Conservation (phyloP, 1,140 invertebrate species). For the Hycleus phaleratus region DNA sequence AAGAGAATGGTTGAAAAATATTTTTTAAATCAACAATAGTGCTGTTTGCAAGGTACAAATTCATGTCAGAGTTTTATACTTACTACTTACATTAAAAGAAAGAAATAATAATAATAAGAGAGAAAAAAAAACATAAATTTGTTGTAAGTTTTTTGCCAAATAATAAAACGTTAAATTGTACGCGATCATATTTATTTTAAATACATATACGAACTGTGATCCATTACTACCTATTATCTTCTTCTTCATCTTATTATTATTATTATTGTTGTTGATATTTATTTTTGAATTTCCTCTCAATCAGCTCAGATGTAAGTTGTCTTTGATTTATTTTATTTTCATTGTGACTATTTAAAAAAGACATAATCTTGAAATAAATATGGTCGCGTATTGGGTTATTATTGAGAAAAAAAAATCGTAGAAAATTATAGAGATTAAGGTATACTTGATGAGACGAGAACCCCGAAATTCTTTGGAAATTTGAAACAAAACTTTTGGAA, state of each 20-base stretch:
- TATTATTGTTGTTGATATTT: too few relatives aligned
- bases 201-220: conserved; percentile 4
- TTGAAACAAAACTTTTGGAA: conserved; percentile 4
- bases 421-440: conserved; percentile 30
- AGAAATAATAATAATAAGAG: background rate
- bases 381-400: background rate
- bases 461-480: conserved; percentile 3
- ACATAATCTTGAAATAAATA: conserved; percentile 1
- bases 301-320: too few relatives aligned
- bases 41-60: conserved; percentile 40
- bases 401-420: conserved; percentile 8
- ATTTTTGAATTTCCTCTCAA: too few relatives aligned
- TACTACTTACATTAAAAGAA: background rate
- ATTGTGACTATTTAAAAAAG: too few relatives aligned
- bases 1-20: conserved; percentile 26
- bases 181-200: conserved; percentile 6
- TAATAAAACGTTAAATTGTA: conserved; percentile 11
- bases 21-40: conserved; percentile 36
- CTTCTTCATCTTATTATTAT: background rate
- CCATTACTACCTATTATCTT: background rate
- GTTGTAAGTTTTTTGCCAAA: conserved; percentile 35
- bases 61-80: conserved; percentile 39
- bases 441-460: conserved; percentile 13
- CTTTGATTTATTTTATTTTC: too few relatives aligned
- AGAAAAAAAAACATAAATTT: conserved; percentile 29